These are phyloP conservation scores for Phoenicopterus ruber DNA, from an alignment of 2,113 vertebrate species.

Conservation along the genomic window DNA sequence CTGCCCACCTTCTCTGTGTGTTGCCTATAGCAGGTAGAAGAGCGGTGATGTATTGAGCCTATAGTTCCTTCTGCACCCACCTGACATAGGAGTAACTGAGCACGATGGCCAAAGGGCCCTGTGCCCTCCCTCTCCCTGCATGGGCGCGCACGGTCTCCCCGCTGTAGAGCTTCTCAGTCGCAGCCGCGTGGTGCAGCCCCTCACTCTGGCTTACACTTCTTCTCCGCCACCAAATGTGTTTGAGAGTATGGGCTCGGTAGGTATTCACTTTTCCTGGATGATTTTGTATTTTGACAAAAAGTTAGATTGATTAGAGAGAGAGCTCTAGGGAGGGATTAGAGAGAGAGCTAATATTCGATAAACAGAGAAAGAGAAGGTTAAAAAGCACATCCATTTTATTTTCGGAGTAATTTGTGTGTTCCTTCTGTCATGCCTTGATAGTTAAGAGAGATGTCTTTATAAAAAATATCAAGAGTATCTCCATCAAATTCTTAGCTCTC, in stretches of 20 bases:
- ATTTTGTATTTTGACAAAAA: not conserved
- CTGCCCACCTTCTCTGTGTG: not conserved
- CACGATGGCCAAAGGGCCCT: not conserved
- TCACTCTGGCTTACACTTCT: not conserved
- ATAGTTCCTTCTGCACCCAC: not conserved
- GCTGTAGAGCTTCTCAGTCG: not conserved
- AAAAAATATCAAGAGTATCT: not conserved
- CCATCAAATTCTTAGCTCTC: not conserved
- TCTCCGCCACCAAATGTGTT: not conserved
- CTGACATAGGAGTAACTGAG: not conserved
- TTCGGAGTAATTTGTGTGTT: not conserved
- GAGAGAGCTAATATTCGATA: not conserved
- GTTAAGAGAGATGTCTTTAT: not conserved
- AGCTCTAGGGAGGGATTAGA: not conserved
- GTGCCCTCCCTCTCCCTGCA: not conserved
- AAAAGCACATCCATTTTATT: not conserved
- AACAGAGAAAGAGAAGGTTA: not conserved
- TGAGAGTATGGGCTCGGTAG: not conserved
- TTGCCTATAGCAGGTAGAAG: not conserved
- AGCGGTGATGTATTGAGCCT: not conserved
- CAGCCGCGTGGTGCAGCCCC: not conserved
- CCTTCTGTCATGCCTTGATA: not conserved
- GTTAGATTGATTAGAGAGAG: not conserved
- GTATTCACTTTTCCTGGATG: not conserved
- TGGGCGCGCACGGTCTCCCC: accelerated